phyloP scores from a whole-genome alignment of 2,113 vertebrate genomes.

The Psettodes erumei region DNA sequence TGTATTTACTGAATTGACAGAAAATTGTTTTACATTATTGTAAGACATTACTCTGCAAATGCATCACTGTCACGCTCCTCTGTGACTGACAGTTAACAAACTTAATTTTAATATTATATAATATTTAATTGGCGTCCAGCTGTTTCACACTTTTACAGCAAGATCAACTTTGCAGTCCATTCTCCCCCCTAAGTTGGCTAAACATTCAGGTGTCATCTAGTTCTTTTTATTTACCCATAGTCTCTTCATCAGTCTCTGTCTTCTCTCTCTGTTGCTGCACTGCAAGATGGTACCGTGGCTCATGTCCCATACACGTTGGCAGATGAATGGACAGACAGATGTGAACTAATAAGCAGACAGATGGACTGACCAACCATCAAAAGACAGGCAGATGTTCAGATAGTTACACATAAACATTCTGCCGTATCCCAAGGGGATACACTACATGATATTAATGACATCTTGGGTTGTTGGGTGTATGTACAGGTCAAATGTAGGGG shows the following conservation, averaged over 20 bases:
- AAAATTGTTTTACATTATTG: no score
- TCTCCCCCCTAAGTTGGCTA: neutral
- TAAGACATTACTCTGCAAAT: no score
- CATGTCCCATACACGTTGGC: slow-evolving; percentile 45
- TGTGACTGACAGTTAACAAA: no score
- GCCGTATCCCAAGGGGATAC: slow-evolving; percentile 1
- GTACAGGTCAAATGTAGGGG: neutral
- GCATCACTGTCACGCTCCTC: no score
- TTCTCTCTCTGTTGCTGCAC: neutral
- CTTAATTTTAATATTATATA: no score
- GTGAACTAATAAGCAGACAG: slow-evolving; percentile 70
- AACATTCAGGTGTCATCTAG: slow-evolving; percentile 5
- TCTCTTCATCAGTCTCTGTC: slow-evolving; percentile 5
- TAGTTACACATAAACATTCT: slow-evolving; percentile 44
- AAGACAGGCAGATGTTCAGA: slow-evolving; percentile 58
- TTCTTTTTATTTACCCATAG: slow-evolving; percentile 5
- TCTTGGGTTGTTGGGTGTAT: neutral
- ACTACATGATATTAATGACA: slow-evolving; percentile 8
- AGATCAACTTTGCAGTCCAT: slow-evolving; percentile 18
- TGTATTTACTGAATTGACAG: neutral
- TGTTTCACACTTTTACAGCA: no score
- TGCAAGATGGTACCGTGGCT: slow-evolving; percentile 13
- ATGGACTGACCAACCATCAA: slow-evolving; percentile 72
- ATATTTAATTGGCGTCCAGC: no score
- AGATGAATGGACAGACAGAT: slow-evolving; percentile 69